phyloP scores from a whole-genome alignment of 2,888 invertebrate species.

The Campaea margaritaria region DNA sequence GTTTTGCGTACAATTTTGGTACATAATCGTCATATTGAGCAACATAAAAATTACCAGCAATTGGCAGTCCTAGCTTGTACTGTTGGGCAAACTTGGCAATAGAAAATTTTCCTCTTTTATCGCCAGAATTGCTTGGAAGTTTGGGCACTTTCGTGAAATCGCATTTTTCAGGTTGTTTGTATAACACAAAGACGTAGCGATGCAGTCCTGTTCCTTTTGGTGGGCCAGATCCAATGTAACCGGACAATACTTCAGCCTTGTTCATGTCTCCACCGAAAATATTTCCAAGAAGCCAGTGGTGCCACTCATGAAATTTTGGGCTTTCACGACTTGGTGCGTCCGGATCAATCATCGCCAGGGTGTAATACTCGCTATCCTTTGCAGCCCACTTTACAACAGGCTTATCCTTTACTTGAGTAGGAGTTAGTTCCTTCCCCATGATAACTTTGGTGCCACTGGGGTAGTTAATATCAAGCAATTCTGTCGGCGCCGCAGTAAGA shows the following conservation, averaged over 20 bases:
- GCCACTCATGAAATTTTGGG: constrained; percentile 89
- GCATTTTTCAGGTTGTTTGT: constrained; percentile 84
- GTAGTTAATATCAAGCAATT: constrained; percentile 81
- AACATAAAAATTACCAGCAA: constrained; percentile 87
- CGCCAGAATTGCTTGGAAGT: constrained; percentile 76
- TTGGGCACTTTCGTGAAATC: constrained; percentile 71
- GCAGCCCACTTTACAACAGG: constrained; percentile 88
- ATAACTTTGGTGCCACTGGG: constrained; percentile 77
- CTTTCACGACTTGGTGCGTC: constrained; percentile 90
- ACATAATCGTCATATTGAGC: constrained; percentile 87
- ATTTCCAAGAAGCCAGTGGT: constrained; percentile 92
- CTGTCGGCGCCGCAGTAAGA: constrained; percentile 84
- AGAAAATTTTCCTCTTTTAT: constrained; percentile 84
- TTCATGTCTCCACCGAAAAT: constrained; percentile 87
- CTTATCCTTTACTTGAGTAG: constrained; percentile 88
- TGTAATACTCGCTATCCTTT: constrained; percentile 86
- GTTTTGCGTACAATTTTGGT: constrained; percentile 73
- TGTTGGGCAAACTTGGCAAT: constrained; percentile 85
- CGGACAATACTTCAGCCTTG: constrained; percentile 87
- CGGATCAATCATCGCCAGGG: constrained; percentile 88
- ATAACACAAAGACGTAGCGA: constrained; percentile 89
- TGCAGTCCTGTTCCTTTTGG: constrained; percentile 90
- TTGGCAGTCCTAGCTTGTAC: constrained; percentile 84
- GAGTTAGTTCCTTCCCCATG: constrained; percentile 88
- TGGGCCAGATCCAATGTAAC: constrained; percentile 88